Evolutionary conservation across 2,797 vertebrate species (phyloP), one percentile per base, ranked within the genome.

Genomic region (Bradypodion ventrale): DNA sequence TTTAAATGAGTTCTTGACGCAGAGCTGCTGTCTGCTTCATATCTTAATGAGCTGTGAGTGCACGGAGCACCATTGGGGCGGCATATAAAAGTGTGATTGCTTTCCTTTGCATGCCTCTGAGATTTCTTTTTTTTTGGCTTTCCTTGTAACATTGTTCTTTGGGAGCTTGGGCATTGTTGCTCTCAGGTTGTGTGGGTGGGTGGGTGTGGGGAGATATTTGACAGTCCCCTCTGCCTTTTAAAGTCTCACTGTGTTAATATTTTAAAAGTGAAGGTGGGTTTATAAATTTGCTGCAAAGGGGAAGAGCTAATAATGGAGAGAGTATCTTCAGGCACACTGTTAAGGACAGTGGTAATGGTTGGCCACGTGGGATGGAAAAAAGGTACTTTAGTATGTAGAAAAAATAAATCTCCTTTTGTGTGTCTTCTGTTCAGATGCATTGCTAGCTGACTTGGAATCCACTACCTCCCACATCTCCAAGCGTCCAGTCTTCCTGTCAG

Each of bases 381-480:
- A 80, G 3, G 23, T 56, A 3, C 19, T 85, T 37, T 6, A 10
- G 5, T 16, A 44, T 25, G 66, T 83, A 56, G 46, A 72, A 4
- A 29, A 40, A 32, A n/a, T 86, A 88, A 89, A 75, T 25, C 2
- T 0, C 62, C 63, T 37, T 27, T 16, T 0, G 0, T 0, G 2
- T 40, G 29, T 52, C 56, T 62, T 85, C 83, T 81, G 37, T 81
- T 7, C 94, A 99, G 98, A 99, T 46, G 98, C 98, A 0, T 95
- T 99, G 88, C 93, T 99, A 90, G 98, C 98, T 3, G 98, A 99
- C 94, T 95, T 99, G 94, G 98, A 99, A 94, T 99, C 98, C 1
- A 99, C 98, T 79, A 99, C 98, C 21, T 99, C 98, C 0, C 98
- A 99, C 88, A 99, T 99, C 94, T 98, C 98, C 92, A 99, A 98